These are phyloP conservation scores for Portunus trituberculatus DNA, from an alignment of 1,140 invertebrate genomes.

Conservation along the genomic window DNA sequence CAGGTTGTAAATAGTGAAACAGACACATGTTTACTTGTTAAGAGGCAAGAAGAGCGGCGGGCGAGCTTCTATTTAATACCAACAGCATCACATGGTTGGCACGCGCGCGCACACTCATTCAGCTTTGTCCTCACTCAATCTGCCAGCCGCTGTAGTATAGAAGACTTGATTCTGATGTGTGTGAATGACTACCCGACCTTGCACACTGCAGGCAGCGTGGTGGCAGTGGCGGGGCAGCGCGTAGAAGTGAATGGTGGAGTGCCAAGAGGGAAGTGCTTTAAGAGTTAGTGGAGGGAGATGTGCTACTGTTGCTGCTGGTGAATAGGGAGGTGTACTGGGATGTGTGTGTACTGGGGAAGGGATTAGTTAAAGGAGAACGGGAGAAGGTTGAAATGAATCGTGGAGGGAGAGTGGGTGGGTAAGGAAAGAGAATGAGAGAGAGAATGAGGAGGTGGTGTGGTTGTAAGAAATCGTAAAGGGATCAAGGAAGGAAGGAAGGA, in stretches of 20 bases:
- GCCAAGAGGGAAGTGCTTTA: too few relatives aligned
- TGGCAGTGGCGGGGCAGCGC: neutral
- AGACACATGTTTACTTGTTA: neutral
- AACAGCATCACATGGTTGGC: neutral
- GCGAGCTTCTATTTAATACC: neutral
- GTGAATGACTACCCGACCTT: neutral
- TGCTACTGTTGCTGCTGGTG: too few relatives aligned
- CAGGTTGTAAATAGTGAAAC: neutral
- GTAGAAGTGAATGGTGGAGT: too few relatives aligned
- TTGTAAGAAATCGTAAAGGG: too few relatives aligned
- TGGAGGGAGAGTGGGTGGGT: too few relatives aligned
- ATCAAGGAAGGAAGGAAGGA: neutral
- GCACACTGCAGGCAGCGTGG: neutral
- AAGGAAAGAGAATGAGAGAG: neutral
- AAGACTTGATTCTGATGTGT: neutral
- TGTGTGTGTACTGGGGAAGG: too few relatives aligned
- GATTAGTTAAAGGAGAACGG: too few relatives aligned
- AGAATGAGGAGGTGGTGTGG: neutral
- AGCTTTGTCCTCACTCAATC: too few relatives aligned
- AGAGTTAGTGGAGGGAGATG: too few relatives aligned
- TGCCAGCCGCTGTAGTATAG: neutral
- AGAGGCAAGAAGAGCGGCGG: neutral
- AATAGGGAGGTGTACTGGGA: too few relatives aligned
- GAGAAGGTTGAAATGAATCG: neutral
- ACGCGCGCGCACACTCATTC: neutral